phyloP scores from a whole-genome alignment of 2,113 vertebrate species.

The Heptranchias perlo region DNA sequence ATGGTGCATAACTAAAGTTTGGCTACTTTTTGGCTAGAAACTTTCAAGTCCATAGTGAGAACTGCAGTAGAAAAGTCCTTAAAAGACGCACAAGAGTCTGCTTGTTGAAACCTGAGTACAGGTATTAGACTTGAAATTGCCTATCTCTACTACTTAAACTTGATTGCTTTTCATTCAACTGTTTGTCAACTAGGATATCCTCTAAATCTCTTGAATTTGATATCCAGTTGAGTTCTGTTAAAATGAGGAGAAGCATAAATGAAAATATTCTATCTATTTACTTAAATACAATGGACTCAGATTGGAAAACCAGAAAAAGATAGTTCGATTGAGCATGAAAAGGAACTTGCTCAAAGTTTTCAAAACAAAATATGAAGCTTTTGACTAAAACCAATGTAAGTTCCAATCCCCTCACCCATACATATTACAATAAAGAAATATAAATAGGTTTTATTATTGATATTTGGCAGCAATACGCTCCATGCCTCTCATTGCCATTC shows the following conservation, averaged over 20 bases:
- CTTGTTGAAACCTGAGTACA: slow-evolving; percentile 13
- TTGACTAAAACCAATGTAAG: background rate
- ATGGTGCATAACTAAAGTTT: slow-evolving; percentile 26
- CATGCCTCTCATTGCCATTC: background rate
- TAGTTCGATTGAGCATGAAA: background rate
- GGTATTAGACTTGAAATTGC: slow-evolving; percentile 2
- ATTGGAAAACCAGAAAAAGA: background rate
- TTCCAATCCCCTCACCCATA: background rate
- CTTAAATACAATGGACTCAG: background rate
- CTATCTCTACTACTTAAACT: background rate
- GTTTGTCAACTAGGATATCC: background rate
- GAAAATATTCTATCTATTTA: background rate
- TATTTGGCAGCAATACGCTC: background rate
- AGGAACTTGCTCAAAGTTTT: background rate
- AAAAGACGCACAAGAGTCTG: background rate
- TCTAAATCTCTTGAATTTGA: background rate
- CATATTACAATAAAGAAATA: background rate
- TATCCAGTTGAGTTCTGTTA: background rate
- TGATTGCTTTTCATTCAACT: slow-evolving; percentile 3
- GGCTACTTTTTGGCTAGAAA: slow-evolving; percentile 4
- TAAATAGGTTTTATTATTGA: background rate
- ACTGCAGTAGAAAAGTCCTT: background rate
- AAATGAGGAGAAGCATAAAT: background rate
- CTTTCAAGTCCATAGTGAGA: background rate
- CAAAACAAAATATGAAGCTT: background rate